These are phyloP conservation scores for Callipepla squamata DNA, from an alignment of 2,113 vertebrate species.

Conservation along the genomic window DNA sequence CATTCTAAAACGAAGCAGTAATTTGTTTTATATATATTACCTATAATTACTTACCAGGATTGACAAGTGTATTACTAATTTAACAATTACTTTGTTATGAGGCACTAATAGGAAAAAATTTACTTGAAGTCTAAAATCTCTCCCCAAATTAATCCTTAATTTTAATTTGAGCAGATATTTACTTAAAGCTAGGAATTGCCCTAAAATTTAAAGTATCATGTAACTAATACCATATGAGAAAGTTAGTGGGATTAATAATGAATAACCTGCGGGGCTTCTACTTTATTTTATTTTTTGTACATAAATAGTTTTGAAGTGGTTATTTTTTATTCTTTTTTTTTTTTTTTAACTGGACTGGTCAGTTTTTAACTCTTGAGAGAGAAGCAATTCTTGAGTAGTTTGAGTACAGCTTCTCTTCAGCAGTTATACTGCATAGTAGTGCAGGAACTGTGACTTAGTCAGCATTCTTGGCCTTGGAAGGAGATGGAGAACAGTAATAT, in stretches of 20 bases:
- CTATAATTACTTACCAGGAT: constrained; percentile 24
- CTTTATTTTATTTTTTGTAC: not conserved
- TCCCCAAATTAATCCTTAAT: not conserved
- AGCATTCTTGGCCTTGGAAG: not conserved
- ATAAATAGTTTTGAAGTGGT: not conserved
- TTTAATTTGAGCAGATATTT: not conserved
- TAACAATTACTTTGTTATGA: not conserved
- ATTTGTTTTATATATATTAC: constrained; percentile 29
- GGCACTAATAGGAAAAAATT: constrained; percentile 22
- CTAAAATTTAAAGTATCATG: not conserved
- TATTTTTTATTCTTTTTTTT: not conserved
- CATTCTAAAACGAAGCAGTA: not conserved
- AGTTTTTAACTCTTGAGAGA: not conserved
- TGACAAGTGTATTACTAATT: constrained; percentile 53
- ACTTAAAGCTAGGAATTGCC: not conserved
- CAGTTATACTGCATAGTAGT: not conserved
- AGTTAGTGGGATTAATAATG: not conserved
- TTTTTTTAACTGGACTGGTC: not conserved
- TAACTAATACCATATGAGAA: constrained; percentile 2
- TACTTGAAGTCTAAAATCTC: not conserved
- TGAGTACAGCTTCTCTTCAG: not conserved
- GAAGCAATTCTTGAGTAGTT: not conserved
- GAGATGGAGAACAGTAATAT: not conserved
- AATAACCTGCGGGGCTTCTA: not conserved
- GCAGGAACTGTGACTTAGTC: not conserved